Percentiles rank a stretch among this genome's conserved stretches.
Evolutionary conservation across 2,113 vertebrate genomes (phyloP).

Genomic region (Tichodroma muraria): DNA sequence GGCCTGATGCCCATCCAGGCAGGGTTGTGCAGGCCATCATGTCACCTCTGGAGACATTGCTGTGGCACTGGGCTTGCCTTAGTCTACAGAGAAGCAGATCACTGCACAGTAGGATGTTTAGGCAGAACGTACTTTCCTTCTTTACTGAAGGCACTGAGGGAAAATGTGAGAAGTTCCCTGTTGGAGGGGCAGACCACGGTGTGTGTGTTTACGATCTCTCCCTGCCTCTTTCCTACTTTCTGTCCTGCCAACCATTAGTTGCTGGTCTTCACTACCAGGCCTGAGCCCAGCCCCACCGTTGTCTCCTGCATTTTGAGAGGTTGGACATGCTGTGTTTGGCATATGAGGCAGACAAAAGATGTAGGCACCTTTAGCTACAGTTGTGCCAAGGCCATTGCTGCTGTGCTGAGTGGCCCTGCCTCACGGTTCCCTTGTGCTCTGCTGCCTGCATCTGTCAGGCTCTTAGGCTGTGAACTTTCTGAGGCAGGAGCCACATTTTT

Average conservation of each 20-base stretch:
- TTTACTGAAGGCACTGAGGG: background rate
- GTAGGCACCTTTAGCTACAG: background rate
- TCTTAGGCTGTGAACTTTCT: background rate
- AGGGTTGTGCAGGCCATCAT: background rate
- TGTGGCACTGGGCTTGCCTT: background rate
- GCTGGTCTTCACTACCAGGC: background rate
- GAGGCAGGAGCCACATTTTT: background rate
- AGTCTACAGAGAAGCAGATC: background rate
- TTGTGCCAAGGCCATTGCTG: background rate
- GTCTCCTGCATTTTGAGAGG: background rate
- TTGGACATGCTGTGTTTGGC: background rate
- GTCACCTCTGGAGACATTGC: background rate
- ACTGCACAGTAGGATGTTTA: background rate
- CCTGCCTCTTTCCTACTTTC: background rate
- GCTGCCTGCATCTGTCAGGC: background rate
- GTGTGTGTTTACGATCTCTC: background rate
- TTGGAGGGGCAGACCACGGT: background rate
- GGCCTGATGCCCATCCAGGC: accelerated
- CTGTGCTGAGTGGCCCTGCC: background rate
- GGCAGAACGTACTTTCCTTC: background rate
- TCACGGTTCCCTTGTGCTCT: background rate
- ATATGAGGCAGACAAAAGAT: background rate
- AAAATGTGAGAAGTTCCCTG: background rate
- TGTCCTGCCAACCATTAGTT: background rate
- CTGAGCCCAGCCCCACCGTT: background rate